Base-by-base conservation (phyloP, 1,140 invertebrate genomes). In the Mylabris phalerata region DNA sequence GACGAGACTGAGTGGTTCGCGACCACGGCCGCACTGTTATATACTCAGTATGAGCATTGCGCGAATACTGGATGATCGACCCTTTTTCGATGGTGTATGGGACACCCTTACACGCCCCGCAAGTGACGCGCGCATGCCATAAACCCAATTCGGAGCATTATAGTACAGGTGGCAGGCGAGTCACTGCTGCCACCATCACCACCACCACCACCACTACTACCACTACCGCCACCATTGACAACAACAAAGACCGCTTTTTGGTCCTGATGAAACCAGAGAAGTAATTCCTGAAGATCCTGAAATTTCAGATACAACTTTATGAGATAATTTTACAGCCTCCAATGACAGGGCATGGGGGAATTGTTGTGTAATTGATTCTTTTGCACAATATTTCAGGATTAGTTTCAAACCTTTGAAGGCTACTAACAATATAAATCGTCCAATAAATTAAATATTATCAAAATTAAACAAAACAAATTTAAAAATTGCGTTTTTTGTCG, bases 1-100 rank as follows among this genome's bases (percentile, higher is more conserved):
- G 57, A 56, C 63, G 61, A 52, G 51, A 68, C 63, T 64, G 62
- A 62, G 64, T 61, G 66, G 63, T 57, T 24, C 47, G 64, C 69
- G 65, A 50, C 46, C 48, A 60, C 60, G 59, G 59, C 54, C 51
- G 42, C 62, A 59, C 66, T 47, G 67, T 70, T 73, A 70, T 73
- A 73, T 71, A 70, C 58, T 61, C 69, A 54, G 52, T 25, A 50
- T 63, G 63, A 64, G 57, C 67, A 70, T 70, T 69, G 68, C 70
- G 71, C 71, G 67, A 61, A 62, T 60, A 69, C 66, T 72, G 60
- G 58, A 59, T 60, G 62, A 70, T 70, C 69, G 67, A 69, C 67
- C 69, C 66, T 66, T 58, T 61, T 25, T 39, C 57, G 9, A 4
- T 51, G 50, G 57, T 42, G 50, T 19, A 19, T 49, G 49, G 51